phyloP scores from a whole-genome alignment of 2,113 vertebrate species.

The Lichenostomus cassidix region DNA sequence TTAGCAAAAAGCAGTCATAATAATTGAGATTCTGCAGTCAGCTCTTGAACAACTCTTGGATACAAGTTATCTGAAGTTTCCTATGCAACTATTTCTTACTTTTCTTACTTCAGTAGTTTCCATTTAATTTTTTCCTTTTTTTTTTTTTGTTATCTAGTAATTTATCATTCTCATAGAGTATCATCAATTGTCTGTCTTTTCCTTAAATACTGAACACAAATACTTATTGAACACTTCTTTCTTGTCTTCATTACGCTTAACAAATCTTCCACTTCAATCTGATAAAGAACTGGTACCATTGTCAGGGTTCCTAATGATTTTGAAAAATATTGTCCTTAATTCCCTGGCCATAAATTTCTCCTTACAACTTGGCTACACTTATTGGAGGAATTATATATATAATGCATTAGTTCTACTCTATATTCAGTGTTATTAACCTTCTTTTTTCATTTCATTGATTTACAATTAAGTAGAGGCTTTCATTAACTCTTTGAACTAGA shows the following conservation, averaged over 20 bases:
- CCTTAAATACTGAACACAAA: conserved; percentile 5
- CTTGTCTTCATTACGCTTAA: conserved; percentile 1
- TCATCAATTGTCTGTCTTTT: neutral
- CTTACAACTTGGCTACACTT: neutral
- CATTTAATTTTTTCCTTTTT: neutral
- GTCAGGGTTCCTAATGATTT: neutral
- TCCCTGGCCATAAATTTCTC: conserved; percentile 21
- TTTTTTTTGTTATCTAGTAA: neutral
- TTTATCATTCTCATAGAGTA: neutral
- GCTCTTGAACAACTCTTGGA: neutral
- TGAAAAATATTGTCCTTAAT: conserved; percentile 40
- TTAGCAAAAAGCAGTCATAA: neutral
- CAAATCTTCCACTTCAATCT: neutral
- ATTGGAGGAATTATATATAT: neutral
- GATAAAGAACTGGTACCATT: neutral
- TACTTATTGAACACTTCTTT: conserved; percentile 13
- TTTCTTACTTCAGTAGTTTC: neutral
- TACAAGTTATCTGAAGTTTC: neutral
- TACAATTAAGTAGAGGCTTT: neutral
- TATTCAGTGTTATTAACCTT: neutral
- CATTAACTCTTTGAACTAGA: neutral
- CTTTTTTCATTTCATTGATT: neutral
- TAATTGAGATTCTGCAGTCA: neutral
- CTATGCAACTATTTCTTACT: neutral
- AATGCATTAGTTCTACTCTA: neutral